Evolutionary conservation across 2,113 vertebrate genomes (phyloP).

Genomic region (Holacanthus passer): DNA sequence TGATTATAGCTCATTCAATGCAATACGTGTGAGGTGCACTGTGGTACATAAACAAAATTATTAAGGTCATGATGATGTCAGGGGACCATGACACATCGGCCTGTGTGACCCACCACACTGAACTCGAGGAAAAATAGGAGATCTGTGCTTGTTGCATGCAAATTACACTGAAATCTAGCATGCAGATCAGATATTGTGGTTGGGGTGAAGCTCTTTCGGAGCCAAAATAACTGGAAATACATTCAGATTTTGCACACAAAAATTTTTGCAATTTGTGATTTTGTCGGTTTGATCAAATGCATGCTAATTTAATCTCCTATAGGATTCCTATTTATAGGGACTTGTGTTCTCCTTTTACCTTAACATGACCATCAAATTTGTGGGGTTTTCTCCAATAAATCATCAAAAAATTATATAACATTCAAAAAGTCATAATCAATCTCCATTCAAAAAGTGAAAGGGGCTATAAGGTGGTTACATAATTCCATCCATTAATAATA

Average conservation of each 20-base stretch:
- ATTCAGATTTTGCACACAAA: constrained; percentile 11
- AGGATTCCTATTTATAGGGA: neutral
- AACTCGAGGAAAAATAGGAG: constrained; percentile 17
- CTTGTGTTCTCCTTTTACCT: neutral
- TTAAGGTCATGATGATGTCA: constrained; percentile 42
- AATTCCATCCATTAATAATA: constrained; percentile 31
- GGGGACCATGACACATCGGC: constrained; percentile 31
- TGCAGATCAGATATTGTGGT: constrained; percentile 33
- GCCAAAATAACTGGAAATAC: constrained; percentile 1
- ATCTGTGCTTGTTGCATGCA: constrained; percentile 64
- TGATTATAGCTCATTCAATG: constrained; percentile 61
- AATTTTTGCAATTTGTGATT: neutral
- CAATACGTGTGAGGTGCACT: constrained; percentile 50
- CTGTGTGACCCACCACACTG: constrained; percentile 28
- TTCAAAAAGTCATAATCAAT: constrained; percentile 29
- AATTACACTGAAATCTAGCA: constrained; percentile 47
- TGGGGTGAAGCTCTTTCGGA: neutral
- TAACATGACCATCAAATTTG: neutral
- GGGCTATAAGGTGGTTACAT: constrained; percentile 52
- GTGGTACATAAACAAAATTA: constrained; percentile 39
- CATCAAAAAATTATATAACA: neutral
- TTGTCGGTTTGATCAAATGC: constrained; percentile 9
- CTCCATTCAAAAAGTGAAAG: constrained; percentile 9
- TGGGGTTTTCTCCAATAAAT: neutral
- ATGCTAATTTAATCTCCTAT: neutral